Evolutionary conservation across 2,888 invertebrate genomes (phyloP).

Genomic region (Laspeyria flexula): DNA sequence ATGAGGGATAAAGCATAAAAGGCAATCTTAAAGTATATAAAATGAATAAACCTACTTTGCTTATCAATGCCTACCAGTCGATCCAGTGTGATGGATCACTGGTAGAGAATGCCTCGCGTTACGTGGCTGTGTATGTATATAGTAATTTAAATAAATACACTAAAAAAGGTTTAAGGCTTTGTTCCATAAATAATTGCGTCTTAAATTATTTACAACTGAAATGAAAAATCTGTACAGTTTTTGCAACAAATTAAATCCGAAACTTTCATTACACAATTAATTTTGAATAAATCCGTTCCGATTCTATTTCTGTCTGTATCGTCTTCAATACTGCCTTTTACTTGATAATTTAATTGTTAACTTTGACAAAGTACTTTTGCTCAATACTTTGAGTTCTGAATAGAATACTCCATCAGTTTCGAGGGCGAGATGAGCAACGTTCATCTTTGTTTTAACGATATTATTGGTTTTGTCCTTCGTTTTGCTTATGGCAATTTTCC

Average conservation of each 20-base stretch:
- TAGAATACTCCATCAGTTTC: neutral
- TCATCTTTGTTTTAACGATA: neutral
- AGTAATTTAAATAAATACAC: too few relatives aligned
- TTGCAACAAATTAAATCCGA: neutral
- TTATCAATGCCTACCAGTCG: too few relatives aligned
- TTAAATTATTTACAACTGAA: neutral
- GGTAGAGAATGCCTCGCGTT: too few relatives aligned
- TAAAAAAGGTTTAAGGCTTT: too few relatives aligned
- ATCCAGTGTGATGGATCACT: too few relatives aligned
- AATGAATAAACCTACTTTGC: too few relatives aligned
- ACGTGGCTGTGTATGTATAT: too few relatives aligned
- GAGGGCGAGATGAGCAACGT: neutral
- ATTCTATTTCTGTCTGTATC: neutral
- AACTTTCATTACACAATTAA: neutral
- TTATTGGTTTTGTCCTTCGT: neutral
- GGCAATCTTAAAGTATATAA: too few relatives aligned
- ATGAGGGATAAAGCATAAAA: too few relatives aligned
- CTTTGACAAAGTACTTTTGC: constrained; percentile 28
- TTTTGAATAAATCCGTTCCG: neutral
- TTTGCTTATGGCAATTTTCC: neutral
- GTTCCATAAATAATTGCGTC: too few relatives aligned
- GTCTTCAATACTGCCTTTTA: constrained; percentile 14
- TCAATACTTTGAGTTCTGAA: constrained; percentile 20
- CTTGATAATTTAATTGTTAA: constrained; percentile 34
- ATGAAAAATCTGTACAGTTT: neutral